Evolutionary conservation across 2,797 vertebrate genomes (phyloP).

Genomic region (Anolis apletophallus): DNA sequence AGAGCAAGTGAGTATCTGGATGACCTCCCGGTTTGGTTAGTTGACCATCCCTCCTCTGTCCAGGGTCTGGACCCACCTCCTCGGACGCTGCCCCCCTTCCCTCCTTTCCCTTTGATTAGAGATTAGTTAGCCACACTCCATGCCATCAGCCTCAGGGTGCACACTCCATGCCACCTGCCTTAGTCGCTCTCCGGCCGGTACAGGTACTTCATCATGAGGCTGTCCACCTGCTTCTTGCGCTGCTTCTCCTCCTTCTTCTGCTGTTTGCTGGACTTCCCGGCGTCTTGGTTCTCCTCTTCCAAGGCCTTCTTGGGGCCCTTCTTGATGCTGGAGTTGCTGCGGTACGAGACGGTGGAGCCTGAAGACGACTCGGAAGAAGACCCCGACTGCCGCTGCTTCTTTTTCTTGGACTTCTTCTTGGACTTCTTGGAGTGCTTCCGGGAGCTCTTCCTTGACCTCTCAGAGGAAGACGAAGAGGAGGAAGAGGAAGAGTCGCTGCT

Average conservation of each 20-base stretch:
- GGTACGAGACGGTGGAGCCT: constrained; percentile 88
- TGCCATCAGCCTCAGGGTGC: constrained; percentile 89
- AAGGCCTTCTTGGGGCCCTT: constrained; percentile 80
- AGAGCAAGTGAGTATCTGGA: background rate
- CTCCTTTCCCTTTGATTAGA: background rate
- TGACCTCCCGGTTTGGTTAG: background rate
- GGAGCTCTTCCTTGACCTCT: constrained; percentile 74
- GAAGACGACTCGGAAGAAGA: constrained; percentile 83
- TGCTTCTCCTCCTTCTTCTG: constrained; percentile 89
- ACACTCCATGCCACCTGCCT: constrained; percentile 87
- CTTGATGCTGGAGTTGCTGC: constrained; percentile 91
- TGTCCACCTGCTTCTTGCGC: constrained; percentile 93
- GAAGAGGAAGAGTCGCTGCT: constrained; percentile 79
- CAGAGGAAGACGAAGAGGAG: constrained; percentile 78
- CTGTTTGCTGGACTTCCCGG: constrained; percentile 54
- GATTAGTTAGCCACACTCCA: constrained; percentile 79
- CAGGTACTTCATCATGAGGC: constrained; percentile 97
- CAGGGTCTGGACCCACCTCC: too few species aligned
- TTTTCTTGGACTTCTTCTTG: constrained; percentile 88
- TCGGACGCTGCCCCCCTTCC: background rate
- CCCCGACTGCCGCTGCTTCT: constrained; percentile 78
- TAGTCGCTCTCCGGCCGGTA: constrained; percentile 95
- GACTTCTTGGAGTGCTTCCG: constrained; percentile 81
- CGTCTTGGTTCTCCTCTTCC: constrained; percentile 51
- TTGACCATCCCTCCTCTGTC: background rate